A percentile compares a stretch with the other conserved stretches of the same genome.
phyloP scores from a whole-genome alignment of 1,140 invertebrate species.

The Cecropterus lyciades region DNA sequence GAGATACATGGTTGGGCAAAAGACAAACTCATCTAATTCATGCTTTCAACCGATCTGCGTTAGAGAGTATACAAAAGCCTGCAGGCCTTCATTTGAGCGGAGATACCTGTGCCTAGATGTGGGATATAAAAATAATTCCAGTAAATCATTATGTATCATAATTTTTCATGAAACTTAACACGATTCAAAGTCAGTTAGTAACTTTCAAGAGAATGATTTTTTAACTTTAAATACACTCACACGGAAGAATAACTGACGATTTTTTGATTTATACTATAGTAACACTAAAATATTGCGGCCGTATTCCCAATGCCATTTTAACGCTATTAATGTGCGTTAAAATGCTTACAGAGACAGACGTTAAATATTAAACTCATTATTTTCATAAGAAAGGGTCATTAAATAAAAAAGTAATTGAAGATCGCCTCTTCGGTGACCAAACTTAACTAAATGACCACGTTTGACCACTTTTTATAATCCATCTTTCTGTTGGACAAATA shows the following conservation, averaged over 20 bases:
- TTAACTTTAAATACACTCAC: too few species aligned
- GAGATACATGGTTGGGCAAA: too few species aligned
- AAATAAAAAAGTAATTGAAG: slow-evolving; percentile 30
- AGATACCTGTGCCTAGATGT: too few species aligned
- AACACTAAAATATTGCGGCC: neutral
- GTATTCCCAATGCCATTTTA: neutral
- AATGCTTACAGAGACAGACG: neutral
- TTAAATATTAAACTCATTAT: slow-evolving; percentile 24
- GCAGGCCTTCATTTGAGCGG: too few species aligned
- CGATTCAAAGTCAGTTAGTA: too few species aligned
- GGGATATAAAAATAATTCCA: too few species aligned
- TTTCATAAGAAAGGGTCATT: slow-evolving; percentile 19
- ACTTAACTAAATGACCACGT: slow-evolving; percentile 21
- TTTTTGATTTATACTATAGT: neutral
- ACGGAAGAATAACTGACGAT: neutral
- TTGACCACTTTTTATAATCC: slow-evolving; percentile 29
- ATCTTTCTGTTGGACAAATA: neutral
- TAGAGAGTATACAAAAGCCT: too few species aligned
- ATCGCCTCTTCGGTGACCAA: slow-evolving; percentile 26
- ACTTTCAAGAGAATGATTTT: too few species aligned
- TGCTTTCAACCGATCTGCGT: too few species aligned
- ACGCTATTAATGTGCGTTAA: neutral
- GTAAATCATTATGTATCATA: too few species aligned
- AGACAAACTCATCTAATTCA: too few species aligned
- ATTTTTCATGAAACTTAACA: too few species aligned